Evolutionary conservation across 2,888 invertebrate genomes (phyloP), one percentile per base, ranked within the genome.

Genomic region (Lutraria lutraria): DNA sequence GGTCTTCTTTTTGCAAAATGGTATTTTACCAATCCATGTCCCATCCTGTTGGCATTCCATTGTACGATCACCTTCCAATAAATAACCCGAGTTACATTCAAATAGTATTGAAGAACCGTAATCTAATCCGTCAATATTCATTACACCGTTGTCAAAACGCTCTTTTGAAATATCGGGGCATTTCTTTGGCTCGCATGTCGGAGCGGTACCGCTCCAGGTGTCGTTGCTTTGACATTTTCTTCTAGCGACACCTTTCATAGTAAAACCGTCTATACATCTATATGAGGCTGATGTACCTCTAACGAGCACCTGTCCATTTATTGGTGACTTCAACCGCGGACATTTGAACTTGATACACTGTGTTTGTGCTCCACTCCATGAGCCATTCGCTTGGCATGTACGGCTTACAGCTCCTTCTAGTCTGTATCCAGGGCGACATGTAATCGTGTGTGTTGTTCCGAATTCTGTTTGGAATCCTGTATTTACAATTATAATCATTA

Each of bases 401-500:
- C 99, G 97, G 95, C 98, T 98, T 95, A 98, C 98, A 0, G 98
- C 97, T 0, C 99, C 99, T 0, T 99, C 98, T 90, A 99, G 98
- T 96, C 98, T 98, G 97, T 98, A 99, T 0, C 98, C 98, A 86
- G 98, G 98, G 21, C 98, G 98, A 96, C 99, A 99, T 13, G 98
- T 97, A 96, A 99, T 99, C 53, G 97, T 97, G 0, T 94, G 84
- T 0, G 88, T 90, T 12, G 94, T 92, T 2, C 93, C 94, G 83
- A 89, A 95, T 31, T 90, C 92, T 21, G 92, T 92, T 76, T 93
- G 72, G 87, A 94, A 95, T 13, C 92, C 92, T 91, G 52, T 13
- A 68, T 68, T 43, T 43, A 43, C 2, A 43, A 43, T 43, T 4
- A 43, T 43, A 8, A 43, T 43, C 43, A 43, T 4, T 43, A 43